These are phyloP conservation scores for Keiferia lycopersicella DNA, from an alignment of 2,888 invertebrate genomes.

Conservation along the genomic window DNA sequence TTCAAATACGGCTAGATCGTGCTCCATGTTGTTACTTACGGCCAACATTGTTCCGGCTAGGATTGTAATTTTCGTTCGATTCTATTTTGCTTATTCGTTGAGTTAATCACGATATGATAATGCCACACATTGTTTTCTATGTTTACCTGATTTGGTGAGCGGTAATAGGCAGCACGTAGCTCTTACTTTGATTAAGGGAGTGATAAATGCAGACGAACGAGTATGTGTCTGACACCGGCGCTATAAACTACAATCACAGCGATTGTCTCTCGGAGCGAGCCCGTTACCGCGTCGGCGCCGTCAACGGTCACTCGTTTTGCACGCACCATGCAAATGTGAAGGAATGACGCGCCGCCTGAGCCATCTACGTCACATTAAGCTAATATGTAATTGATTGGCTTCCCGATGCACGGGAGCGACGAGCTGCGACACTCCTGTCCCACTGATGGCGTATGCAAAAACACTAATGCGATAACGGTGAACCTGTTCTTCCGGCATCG, in stretches of 20 bases:
- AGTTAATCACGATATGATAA: constrained; percentile 38
- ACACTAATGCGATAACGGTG: constrained; percentile 76
- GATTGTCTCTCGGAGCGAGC: constrained; percentile 50
- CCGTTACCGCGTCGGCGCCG: constrained; percentile 57
- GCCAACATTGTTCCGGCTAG: constrained; percentile 43
- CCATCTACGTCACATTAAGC: constrained; percentile 75
- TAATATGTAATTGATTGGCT: constrained; percentile 80
- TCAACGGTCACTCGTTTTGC: constrained; percentile 50
- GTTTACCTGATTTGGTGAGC: constrained; percentile 35
- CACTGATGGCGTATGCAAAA: constrained; percentile 74
- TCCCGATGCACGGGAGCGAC: constrained; percentile 63
- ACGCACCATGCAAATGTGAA: constrained; percentile 64
- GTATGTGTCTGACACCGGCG: constrained; percentile 32
- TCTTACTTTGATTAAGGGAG: constrained; percentile 33
- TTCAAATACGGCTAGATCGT: constrained; percentile 49
- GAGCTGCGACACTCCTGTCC: constrained; percentile 60
- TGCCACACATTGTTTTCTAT: constrained; percentile 32
- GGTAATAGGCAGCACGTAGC: constrained; percentile 34
- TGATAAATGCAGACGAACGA: constrained; percentile 34
- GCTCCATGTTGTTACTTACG: constrained; percentile 45
- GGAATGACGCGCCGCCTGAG: constrained; percentile 54
- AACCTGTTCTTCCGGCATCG: constrained; percentile 54
- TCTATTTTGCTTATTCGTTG: constrained; percentile 37
- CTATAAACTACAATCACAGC: constrained; percentile 57
- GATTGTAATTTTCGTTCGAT: constrained; percentile 37